These are phyloP conservation scores for Cephalotes varians DNA, from an alignment of 2,888 invertebrate species.

Conservation along the genomic window DNA sequence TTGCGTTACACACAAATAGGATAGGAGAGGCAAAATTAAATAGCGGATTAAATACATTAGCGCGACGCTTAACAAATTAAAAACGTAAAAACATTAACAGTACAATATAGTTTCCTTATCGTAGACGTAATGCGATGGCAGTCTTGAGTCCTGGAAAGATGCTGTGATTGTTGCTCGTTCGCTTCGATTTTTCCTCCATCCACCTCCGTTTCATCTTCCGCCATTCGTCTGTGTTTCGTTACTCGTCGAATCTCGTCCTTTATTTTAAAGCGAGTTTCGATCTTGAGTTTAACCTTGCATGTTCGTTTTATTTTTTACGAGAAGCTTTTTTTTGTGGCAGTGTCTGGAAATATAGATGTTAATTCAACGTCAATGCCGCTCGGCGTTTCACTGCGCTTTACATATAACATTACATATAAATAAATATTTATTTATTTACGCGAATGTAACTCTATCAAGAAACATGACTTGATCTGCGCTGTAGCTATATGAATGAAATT, in stretches of 20 bases:
- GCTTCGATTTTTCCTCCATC: conserved; percentile 66
- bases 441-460: conserved; percentile 55
- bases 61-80: conserved; percentile 84
- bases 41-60: conserved; percentile 77
- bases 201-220: conserved; percentile 55
- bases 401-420: neutral
- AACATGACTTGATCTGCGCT: conserved; percentile 53
- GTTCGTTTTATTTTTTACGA: conserved; percentile 80
- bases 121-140: conserved; percentile 84
- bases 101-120: conserved; percentile 83
- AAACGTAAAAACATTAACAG: conserved; percentile 85
- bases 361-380: conserved; percentile 12
- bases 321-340: conserved; percentile 84
- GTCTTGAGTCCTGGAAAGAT: conserved; percentile 85
- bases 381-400: neutral
- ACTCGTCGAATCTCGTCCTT: conserved; percentile 65
- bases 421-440: conserved; percentile 2
- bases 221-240: conserved; percentile 55
- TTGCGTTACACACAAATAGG: conserved; percentile 73
- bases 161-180: conserved; percentile 82
- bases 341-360: conserved; percentile 79
- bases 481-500: conserved; percentile 71
- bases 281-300: conserved; percentile 70
- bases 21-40: conserved; percentile 73
- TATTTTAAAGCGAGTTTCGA: conserved; percentile 59